Conservation (phyloP, 1,140 invertebrate species). For the Macrostomum lignano region DNA sequence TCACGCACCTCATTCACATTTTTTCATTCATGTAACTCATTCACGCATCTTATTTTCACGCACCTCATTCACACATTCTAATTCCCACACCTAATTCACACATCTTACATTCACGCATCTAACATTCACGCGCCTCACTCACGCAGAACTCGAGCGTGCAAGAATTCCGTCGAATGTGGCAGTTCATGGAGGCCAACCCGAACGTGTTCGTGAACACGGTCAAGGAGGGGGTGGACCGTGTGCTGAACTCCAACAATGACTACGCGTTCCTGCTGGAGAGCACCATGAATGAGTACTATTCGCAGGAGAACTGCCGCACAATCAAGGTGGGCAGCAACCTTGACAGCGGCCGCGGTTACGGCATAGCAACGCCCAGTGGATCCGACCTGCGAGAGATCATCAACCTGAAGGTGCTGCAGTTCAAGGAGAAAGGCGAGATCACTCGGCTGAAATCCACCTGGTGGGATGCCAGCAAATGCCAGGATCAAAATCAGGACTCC, state of each 20-base stretch:
- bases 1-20: no score
- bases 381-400: constrained; percentile 38
- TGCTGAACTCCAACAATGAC: constrained; percentile 31
- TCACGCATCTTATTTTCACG: no score
- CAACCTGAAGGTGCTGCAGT: constrained; percentile 20
- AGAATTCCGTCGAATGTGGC: constrained; percentile 46
- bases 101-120: no score
- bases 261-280: constrained; percentile 26
- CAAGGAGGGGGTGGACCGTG: constrained; percentile 14
- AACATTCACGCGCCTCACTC: no score
- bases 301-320: constrained; percentile 46
- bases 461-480: no score
- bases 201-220: constrained; percentile 13
- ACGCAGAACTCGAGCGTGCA: constrained; percentile 7
- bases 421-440: constrained; percentile 20
- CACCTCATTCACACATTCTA: no score
- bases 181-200: constrained; percentile 46
- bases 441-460: constrained; percentile 18
- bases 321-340: constrained; percentile 60
- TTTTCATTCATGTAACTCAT: no score
- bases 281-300: constrained; percentile 19
- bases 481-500: no score
- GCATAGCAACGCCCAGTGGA: constrained; percentile 57
- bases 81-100: no score
- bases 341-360: constrained; percentile 60